phyloP scores from a whole-genome alignment of 2,113 vertebrate species.

The Pomatostomus ruficeps region DNA sequence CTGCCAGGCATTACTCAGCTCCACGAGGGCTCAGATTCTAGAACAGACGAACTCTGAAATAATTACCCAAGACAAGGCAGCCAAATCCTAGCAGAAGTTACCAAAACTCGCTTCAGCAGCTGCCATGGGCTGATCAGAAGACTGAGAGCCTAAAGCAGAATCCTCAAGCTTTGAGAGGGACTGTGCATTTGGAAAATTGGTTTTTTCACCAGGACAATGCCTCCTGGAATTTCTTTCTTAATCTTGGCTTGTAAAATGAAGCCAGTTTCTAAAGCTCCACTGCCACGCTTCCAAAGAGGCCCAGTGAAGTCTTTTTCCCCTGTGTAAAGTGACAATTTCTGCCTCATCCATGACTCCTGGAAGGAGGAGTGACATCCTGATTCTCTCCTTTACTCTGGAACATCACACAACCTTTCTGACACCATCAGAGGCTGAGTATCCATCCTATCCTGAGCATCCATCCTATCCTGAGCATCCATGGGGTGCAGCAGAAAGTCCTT shows the following conservation, averaged over 20 bases:
- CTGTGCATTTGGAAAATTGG: background rate
- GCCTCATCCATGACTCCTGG: background rate
- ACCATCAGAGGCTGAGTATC: background rate
- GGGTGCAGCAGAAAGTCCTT: background rate
- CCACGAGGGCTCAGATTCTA: background rate
- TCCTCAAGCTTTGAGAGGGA: background rate
- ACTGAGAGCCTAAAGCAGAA: background rate
- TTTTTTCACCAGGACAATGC: background rate
- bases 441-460: background rate
- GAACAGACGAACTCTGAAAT: background rate
- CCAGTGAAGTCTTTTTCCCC: background rate
- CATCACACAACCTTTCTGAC: background rate
- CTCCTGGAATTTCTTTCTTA: background rate
- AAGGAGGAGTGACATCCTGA: background rate
- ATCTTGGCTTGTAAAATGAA: background rate
- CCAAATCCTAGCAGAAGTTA: background rate
- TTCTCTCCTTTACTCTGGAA: background rate
- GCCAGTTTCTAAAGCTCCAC: background rate
- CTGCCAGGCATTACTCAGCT: background rate
- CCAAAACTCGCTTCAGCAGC: background rate
- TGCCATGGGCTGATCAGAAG: background rate
- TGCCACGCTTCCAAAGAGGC: background rate
- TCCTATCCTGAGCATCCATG: rapidly evolving
- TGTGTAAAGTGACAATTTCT: background rate
- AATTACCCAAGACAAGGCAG: background rate